Percentiles rank a stretch among this genome's conserved stretches.
phyloP scores from a whole-genome alignment of 2,113 vertebrate species.

The Atractosteus spatula region DNA sequence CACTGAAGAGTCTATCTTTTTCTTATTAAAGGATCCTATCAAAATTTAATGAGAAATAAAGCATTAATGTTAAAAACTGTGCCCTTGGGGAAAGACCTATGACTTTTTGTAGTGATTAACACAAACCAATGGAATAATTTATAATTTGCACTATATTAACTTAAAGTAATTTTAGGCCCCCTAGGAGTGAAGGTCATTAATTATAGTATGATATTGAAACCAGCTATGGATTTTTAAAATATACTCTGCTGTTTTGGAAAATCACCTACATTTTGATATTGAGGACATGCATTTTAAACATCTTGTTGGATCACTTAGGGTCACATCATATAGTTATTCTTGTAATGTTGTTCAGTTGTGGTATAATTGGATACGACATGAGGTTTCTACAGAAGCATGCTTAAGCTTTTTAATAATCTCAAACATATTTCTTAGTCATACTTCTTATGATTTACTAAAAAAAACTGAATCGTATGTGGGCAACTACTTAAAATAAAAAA shows the following conservation, averaged over 20 bases:
- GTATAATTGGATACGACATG: slow-evolving; percentile 21
- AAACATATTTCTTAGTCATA: too few relatives aligned
- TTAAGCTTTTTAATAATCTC: not conserved
- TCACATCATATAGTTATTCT: slow-evolving; percentile 53
- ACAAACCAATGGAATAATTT: slow-evolving; percentile 69
- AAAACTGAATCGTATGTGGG: too few relatives aligned
- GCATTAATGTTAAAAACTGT: slow-evolving; percentile 67
- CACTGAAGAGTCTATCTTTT: slow-evolving; percentile 14
- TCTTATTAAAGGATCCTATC: slow-evolving; percentile 58
- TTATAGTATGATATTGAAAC: slow-evolving; percentile 55
- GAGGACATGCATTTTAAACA: slow-evolving; percentile 58
- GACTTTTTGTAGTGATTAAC: slow-evolving; percentile 67
- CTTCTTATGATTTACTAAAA: too few relatives aligned
- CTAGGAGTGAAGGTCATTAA: slow-evolving; percentile 57
- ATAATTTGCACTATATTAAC: slow-evolving; percentile 56
- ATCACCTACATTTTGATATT: slow-evolving; percentile 54
- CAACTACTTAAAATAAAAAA: too few relatives aligned
- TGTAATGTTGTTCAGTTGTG: slow-evolving; percentile 31
- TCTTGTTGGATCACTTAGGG: slow-evolving; percentile 53
- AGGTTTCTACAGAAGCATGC: not conserved
- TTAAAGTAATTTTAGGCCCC: slow-evolving; percentile 49
- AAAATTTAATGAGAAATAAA: slow-evolving; percentile 68
- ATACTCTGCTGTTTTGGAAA: slow-evolving; percentile 58
- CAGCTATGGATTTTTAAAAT: slow-evolving; percentile 64
- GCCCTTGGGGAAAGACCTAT: slow-evolving; percentile 64